Conservation (phyloP, 2,113 vertebrate genomes). For the Anseranas semipalmata region DNA sequence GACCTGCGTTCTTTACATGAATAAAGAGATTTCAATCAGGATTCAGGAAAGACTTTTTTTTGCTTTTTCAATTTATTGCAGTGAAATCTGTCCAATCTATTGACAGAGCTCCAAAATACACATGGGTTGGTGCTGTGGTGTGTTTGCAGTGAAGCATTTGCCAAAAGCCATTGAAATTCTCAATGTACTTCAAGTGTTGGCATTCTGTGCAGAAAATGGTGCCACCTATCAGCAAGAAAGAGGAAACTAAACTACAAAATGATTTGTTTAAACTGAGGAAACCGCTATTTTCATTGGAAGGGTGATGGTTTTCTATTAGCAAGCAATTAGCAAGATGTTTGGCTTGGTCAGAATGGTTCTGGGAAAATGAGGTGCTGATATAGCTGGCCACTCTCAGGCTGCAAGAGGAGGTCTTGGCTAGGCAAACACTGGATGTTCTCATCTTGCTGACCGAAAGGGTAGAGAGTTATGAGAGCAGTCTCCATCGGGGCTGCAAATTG, state of each 20-base stretch:
- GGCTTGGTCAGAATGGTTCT: not conserved
- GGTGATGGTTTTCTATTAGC: not conserved
- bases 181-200: not conserved
- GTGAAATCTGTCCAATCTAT: not conserved
- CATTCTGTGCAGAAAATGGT: constrained; percentile 17
- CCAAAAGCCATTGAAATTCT: not conserved
- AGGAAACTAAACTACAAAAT: not conserved
- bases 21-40: not conserved
- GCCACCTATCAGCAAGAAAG: constrained; percentile 36
- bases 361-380: not conserved
- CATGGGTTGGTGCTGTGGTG: not conserved
- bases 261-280: not conserved
- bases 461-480: not conserved
- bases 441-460: not conserved
- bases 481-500: not conserved
- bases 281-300: not conserved
- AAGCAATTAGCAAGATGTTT: not conserved
- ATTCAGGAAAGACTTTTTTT: not conserved
- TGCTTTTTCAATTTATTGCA: not conserved
- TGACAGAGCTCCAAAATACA: constrained; percentile 22
- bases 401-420: not conserved
- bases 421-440: not conserved
- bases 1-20: not conserved
- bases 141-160: not conserved
- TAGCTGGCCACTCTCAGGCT: not conserved